Percentiles rank a stretch among this genome's conserved stretches.
Evolutionary conservation across 2,888 invertebrate genomes (phyloP).

Genomic region (Zootermopsis nevadensis): DNA sequence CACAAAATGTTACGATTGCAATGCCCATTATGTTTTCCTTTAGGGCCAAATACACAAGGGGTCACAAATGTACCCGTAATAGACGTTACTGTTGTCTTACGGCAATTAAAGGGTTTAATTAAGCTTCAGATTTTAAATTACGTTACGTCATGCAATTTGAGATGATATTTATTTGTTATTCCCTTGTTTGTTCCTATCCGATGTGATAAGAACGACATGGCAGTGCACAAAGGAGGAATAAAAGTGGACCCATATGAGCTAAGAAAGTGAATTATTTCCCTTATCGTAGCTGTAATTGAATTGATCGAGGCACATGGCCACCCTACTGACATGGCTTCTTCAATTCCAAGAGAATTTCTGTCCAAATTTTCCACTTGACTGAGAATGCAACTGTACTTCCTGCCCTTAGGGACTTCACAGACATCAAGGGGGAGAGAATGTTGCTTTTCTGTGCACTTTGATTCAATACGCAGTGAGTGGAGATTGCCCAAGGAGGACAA

Average conservation of each 20-base stretch:
- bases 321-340: background rate
- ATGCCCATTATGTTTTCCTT: no score
- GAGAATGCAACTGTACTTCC: background rate
- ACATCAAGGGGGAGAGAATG: background rate
- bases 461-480: background rate
- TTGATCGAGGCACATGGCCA: background rate
- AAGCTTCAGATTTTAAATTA: no score
- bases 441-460: background rate
- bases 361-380: constrained; percentile 17
- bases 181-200: no score
- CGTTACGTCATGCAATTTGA: no score
- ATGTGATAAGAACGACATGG: no score
- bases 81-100: no score
- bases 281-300: constrained; percentile 1
- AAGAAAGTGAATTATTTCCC: background rate
- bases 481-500: background rate
- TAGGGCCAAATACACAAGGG: no score
- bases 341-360: constrained; percentile 12
- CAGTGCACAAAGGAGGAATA: background rate
- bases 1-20: no score
- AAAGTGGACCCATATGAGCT: background rate
- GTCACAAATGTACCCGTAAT: no score
- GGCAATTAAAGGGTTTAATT: no score
- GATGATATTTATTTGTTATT: no score
- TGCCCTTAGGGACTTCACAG: background rate